A percentile compares a stretch with the other conserved stretches of the same genome.
These are phyloP conservation scores for Dryococelus australis DNA, from an alignment of 2,888 invertebrate species.

Conservation along the genomic window DNA sequence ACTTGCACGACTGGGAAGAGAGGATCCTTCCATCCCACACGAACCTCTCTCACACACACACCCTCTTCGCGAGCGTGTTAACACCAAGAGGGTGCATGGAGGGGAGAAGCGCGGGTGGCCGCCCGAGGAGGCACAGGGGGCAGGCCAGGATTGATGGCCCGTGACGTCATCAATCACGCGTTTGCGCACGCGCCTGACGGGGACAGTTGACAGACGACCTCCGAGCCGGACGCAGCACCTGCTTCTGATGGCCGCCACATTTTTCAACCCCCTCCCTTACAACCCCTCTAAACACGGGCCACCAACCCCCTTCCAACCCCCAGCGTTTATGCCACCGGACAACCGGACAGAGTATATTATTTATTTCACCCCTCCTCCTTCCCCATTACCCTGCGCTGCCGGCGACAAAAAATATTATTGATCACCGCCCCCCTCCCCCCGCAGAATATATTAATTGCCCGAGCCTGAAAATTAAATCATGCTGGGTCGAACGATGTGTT, in stretches of 20 bases:
- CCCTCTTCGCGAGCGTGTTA: background rate
- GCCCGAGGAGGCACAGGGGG: slow-evolving; percentile 18
- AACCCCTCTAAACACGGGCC: no score
- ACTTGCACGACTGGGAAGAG: no score
- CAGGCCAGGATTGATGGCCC: slow-evolving; percentile 39
- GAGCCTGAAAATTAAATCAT: slow-evolving; percentile 2
- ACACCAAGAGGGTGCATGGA: background rate
- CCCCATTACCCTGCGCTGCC: background rate
- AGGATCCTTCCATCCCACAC: background rate
- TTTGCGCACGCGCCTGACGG: slow-evolving; percentile 27
- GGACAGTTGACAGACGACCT: slow-evolving; percentile 39
- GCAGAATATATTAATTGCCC: background rate
- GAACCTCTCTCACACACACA: background rate
- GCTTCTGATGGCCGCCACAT: slow-evolving; percentile 31
- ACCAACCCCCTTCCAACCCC: background rate
- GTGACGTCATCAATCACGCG: slow-evolving; percentile 42
- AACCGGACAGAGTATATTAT: slow-evolving; percentile 16
- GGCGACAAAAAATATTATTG: slow-evolving; percentile 3
- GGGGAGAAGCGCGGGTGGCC: background rate
- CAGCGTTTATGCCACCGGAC: background rate
- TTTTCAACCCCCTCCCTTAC: background rate
- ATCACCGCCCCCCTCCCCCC: background rate
- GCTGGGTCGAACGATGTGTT: background rate
- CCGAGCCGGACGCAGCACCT: slow-evolving; percentile 29
- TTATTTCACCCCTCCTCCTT: background rate